Evolutionary conservation across 1,140 invertebrate species (phyloP).

Genomic region (Microvelia longipes): DNA sequence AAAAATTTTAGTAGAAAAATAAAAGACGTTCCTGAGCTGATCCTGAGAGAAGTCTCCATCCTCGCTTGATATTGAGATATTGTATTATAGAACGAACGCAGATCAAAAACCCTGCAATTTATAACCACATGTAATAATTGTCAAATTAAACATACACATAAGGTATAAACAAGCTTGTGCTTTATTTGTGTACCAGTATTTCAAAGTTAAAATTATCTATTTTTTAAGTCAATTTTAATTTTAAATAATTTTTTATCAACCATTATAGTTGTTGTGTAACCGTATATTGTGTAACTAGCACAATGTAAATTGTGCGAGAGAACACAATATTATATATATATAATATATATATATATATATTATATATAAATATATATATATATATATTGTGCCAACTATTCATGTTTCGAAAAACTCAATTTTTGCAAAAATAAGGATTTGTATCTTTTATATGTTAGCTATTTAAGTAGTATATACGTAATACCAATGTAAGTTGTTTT

Average conservation of each 20-base stretch:
- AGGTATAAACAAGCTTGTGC: too few species aligned
- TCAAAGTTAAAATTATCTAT: neutral
- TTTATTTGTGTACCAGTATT: neutral
- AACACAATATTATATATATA: too few species aligned
- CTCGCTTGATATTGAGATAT: constrained; percentile 77
- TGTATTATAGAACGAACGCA: constrained; percentile 74
- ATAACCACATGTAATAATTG: neutral
- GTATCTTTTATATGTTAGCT: too few species aligned
- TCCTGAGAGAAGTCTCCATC: constrained; percentile 69
- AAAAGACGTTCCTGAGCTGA: constrained; percentile 69
- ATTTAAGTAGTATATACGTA: too few species aligned
- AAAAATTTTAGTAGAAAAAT: constrained; percentile 74
- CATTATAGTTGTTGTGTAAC: neutral
- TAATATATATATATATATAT: too few species aligned
- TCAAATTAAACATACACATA: constrained; percentile 7
- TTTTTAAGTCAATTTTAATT: neutral
- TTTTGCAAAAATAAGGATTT: too few species aligned
- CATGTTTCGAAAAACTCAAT: too few species aligned
- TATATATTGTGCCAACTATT: too few species aligned
- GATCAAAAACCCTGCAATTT: constrained; percentile 55
- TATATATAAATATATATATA: too few species aligned
- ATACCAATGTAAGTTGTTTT: too few species aligned
- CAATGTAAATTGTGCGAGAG: too few species aligned
- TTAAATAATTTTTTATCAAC: neutral
- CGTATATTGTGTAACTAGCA: too few species aligned